A percentile compares a stretch with the other conserved stretches of the same genome.
Conservation (phyloP, 1,140 invertebrate genomes). For the Globodera ellingtonae region DNA sequence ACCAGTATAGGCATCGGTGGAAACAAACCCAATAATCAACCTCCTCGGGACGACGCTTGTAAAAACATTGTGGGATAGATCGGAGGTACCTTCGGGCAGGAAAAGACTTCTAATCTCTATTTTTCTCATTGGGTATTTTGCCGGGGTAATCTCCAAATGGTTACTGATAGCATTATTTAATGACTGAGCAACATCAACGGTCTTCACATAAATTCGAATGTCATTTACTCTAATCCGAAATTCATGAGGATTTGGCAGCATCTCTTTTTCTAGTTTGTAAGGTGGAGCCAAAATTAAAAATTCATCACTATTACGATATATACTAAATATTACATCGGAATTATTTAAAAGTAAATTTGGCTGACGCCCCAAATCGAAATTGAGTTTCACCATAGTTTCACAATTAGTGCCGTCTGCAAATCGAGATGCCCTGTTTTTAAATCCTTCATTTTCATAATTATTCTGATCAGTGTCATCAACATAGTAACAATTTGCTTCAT, state of each 20-base stretch:
- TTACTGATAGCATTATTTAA: slow-evolving; percentile 34
- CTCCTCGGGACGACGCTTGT: slow-evolving; percentile 16
- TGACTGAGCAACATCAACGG: slow-evolving; percentile 29
- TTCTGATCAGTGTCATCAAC: background rate
- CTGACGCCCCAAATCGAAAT: slow-evolving; percentile 43
- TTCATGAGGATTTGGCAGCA: background rate
- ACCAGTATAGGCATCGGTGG: slow-evolving; percentile 19
- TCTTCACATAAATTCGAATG: slow-evolving; percentile 22
- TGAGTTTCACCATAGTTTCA: background rate
- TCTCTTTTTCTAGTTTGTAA: background rate
- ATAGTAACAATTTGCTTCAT: slow-evolving; percentile 8
- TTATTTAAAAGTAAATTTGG: slow-evolving; percentile 31
- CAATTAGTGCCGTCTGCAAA: background rate
- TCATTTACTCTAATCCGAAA: slow-evolving; percentile 31
- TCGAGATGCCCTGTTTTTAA: background rate
- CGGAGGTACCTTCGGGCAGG: slow-evolving; percentile 12
- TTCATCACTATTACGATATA: slow-evolving; percentile 26
- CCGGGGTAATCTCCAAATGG: slow-evolving; percentile 21
- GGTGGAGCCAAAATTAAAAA: slow-evolving; percentile 30
- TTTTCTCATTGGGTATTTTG: slow-evolving; percentile 30
- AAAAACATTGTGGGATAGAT: slow-evolving; percentile 30
- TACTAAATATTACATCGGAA: slow-evolving; percentile 29
- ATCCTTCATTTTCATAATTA: background rate
- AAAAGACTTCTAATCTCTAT: slow-evolving; percentile 36
- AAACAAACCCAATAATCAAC: slow-evolving; percentile 33